Conservation (phyloP, 2,113 vertebrate genomes). For the Macrotis lagotis region DNA sequence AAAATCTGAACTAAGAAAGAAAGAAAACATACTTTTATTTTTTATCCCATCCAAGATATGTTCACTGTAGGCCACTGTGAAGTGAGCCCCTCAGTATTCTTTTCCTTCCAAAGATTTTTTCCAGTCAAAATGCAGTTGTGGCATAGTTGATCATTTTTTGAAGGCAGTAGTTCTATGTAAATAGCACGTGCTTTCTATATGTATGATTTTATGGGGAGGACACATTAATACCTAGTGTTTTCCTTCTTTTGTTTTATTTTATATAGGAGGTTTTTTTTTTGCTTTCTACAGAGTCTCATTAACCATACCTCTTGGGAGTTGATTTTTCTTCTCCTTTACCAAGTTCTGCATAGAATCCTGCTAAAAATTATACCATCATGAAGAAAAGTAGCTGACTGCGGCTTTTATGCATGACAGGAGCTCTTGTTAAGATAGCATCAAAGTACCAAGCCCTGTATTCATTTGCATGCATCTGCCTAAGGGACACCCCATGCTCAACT, state of each 20-base stretch:
- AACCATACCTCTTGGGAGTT: conserved; percentile 45
- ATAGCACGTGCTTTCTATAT: background rate
- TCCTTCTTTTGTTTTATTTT: conserved; percentile 46
- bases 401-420: conserved; percentile 46
- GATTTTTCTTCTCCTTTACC: conserved; percentile 13
- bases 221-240: background rate
- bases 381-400: conserved; percentile 51
- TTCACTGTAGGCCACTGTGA: background rate
- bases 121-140: background rate
- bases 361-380: conserved; percentile 5
- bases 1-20: conserved; percentile 6
- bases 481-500: background rate
- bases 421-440: conserved; percentile 46
- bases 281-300: conserved; percentile 48
- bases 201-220: background rate
- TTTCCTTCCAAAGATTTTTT: conserved; percentile 40
- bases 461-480: background rate
- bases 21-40: background rate
- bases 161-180: background rate
- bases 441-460: conserved; percentile 28
- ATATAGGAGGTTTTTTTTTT: conserved; percentile 10
- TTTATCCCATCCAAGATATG: conserved; percentile 13
- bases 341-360: conserved; percentile 3
- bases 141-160: conserved; percentile 30
- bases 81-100: conserved; percentile 14